Evolutionary conservation across 2,888 invertebrate genomes (phyloP), one percentile per base, ranked within the genome.

Genomic region (Thecocarcelia acutangulata): DNA sequence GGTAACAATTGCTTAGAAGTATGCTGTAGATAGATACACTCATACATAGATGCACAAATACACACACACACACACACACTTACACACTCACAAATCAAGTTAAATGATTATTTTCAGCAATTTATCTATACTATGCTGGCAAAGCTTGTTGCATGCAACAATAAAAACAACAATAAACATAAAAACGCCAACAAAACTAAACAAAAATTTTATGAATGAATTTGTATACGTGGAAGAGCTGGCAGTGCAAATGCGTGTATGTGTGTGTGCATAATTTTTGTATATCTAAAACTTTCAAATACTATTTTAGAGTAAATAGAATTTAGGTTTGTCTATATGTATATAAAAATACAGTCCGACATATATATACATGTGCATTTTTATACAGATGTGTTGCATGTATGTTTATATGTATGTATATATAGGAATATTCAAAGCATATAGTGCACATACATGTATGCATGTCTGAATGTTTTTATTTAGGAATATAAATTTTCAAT

Each of bases 281-380:
- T 72, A 17, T 68, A 73, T 74, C 81, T 77, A 81, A 77, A 81
- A 64, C 50, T 59, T 82, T 74, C 77, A 82, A 80, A 76, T 69
- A 50, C 17, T 54, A 69, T 76, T 73, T 83, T 80, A 56, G 63
- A 76, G 68, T 76, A 79, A 80, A 80, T 73, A 69, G 19, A 83
- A 72, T 76, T 73, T 73, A 63, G 19, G 42, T 63, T 0, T 13
- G 21, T 24, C 2, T 63, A 2, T 15, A 17, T 40, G 1, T 21
- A 17, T 11, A 12, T 42, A 44, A n/a, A 9, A 21, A 24, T n/a
- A 21, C 8, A 21, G 6, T 40, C 11, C 19, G 11, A 48, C 13
- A 24, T 24, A 21, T 6, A 3, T 6, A 8, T 12, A n/a, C 8
- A 24, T 44, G 59, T 48, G 11, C 56, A 33, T 70, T 6, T 54